Evolutionary conservation across 37 sponge, comb jelly and placozoan species (phyloP), one percentile per base, ranked within the genome.

Genomic region (Petrosia ficiformis): DNA sequence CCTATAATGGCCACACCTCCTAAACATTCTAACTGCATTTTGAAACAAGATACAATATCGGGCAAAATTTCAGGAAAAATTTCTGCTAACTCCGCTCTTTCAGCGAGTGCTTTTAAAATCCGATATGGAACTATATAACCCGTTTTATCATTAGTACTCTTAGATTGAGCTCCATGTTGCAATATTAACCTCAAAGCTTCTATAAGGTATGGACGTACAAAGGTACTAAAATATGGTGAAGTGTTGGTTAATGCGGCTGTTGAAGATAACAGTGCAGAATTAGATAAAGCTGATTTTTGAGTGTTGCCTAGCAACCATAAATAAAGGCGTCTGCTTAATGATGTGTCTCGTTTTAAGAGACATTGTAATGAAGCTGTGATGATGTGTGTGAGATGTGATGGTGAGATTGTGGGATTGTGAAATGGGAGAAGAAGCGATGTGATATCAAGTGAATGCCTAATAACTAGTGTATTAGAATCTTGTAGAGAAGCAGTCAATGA

Each of bases 301-400:
- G 14, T 14, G 38, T 6, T 71, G 22, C 95, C 95, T 37, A 82
- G 73, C 4, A 92, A 52, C 97, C 97, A 96, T 16, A 67, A 56
- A 68, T 68, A 96, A 30, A 96, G 60, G 14, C 97, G 66, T 44
- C 97, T 66, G 26, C 73, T 83, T 35, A 96, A 85, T 21, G 97
- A 92, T 56, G 81, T 56, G 75, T 96, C 97, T 40, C 93, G 67
- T 34, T 87, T 85, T 19, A 92, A 72, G 26, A 96, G 74, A 1
- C 82, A 83, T 67, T 80, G 43, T 60, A 96, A 80, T 4, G 90
- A 87, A 74, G 93, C 42, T 11, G 65, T 25, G 11, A 95, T 60
- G 44, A 95, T 25, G 36, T 40, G 16, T 38, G 61, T 59, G 61
- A 68, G 37, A 42, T 84, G 80, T 1, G 68, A 6, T 33, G 73